Evolutionary conservation across 2,113 vertebrate species (phyloP).

Genomic region (Columbina picui): DNA sequence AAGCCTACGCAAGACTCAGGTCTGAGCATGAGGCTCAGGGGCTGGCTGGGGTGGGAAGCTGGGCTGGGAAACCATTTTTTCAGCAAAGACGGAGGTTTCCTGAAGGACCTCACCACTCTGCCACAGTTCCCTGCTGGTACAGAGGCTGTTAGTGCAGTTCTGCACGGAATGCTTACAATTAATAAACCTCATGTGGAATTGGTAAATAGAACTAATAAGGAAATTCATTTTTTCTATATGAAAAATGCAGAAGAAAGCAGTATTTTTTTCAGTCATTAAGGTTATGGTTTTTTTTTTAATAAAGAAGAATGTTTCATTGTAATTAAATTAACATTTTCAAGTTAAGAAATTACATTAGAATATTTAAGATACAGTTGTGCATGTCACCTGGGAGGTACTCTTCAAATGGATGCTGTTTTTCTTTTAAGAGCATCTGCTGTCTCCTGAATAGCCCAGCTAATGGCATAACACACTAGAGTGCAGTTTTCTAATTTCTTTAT

Average conservation of each 20-base stretch:
- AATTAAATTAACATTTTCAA: conserved; percentile 6
- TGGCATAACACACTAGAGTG: rapidly evolving
- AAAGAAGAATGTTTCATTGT: background rate
- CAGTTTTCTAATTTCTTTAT: background rate
- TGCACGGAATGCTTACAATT: background rate
- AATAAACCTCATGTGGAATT: background rate
- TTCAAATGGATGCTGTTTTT: background rate
- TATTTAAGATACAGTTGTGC: background rate
- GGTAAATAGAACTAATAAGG: background rate
- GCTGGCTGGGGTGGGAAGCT: background rate
- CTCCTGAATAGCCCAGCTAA: background rate
- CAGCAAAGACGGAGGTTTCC: background rate
- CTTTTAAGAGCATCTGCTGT: background rate
- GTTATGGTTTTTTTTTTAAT: background rate
- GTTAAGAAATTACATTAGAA: background rate
- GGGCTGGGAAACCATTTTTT: background rate
- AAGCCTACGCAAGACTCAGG: background rate
- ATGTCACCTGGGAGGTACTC: background rate
- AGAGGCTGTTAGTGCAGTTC: background rate
- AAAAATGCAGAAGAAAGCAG: background rate
- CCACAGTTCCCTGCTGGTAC: background rate
- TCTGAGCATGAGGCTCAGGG: background rate
- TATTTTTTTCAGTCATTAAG: background rate
- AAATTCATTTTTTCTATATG: background rate
- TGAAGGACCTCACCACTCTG: background rate